A percentile compares a stretch with the other conserved stretches of the same genome.
These are phyloP conservation scores for Acipenser oxyrinchus DNA, from an alignment of 2,797 vertebrate genomes.

Conservation along the genomic window DNA sequence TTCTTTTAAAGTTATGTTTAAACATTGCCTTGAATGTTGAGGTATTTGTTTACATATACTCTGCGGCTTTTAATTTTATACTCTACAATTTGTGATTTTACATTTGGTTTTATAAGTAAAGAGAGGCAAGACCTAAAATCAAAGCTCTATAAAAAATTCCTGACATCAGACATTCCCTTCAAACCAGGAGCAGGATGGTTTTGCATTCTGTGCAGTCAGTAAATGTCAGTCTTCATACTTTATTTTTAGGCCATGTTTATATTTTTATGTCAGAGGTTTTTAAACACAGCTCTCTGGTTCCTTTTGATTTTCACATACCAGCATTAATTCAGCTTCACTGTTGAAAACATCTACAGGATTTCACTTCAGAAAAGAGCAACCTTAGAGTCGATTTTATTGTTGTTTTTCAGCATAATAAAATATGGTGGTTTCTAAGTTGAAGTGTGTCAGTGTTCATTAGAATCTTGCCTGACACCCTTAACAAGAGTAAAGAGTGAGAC, in stretches of 20 bases:
- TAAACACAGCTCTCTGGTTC: neutral
- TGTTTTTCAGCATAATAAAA: neutral
- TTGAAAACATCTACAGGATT: neutral
- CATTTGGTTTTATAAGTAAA: slow-evolving; percentile 10
- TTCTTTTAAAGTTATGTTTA: neutral
- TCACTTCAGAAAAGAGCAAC: neutral
- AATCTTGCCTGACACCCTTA: neutral
- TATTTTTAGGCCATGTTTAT: slow-evolving; percentile 11
- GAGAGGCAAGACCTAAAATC: slow-evolving; percentile 4
- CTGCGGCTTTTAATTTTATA: slow-evolving; percentile 15
- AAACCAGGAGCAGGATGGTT: too few species aligned
- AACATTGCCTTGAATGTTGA: slow-evolving; percentile 7
- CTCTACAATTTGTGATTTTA: slow-evolving; percentile 9
- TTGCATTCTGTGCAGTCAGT: neutral
- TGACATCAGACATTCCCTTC: neutral
- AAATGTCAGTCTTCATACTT: neutral
- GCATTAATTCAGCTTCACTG: neutral
- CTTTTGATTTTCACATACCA: neutral
- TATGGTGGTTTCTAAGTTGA: neutral
- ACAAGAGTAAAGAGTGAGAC: neutral
- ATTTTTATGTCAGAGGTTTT: slow-evolving; percentile 15
- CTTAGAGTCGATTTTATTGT: neutral
- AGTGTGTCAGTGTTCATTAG: neutral
- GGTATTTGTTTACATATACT: slow-evolving; percentile 11
- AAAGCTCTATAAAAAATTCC: slow-evolving; percentile 3